Percentiles rank a stretch among this genome's conserved stretches.
phyloP scores from a whole-genome alignment of 2,888 invertebrate species.

The Linnaemya vulpina region DNA sequence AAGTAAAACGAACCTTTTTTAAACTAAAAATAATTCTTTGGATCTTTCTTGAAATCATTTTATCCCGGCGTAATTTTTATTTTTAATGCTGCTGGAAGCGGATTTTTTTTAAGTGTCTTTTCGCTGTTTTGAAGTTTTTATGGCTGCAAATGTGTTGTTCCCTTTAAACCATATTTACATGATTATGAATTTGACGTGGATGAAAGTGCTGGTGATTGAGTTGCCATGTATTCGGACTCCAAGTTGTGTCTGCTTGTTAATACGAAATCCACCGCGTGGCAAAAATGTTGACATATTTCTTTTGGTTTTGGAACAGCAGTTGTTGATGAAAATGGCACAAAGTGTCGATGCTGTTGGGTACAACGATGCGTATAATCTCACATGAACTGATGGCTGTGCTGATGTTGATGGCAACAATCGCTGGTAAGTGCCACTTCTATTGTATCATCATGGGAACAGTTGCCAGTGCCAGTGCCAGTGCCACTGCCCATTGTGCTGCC shows the following conservation, averaged over 20 bases:
- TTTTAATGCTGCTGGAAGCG: neutral
- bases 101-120: neutral
- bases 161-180: constrained; percentile 6
- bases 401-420: constrained; percentile 70
- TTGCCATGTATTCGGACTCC: neutral
- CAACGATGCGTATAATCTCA: constrained; percentile 53
- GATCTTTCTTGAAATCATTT: neutral
- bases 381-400: constrained; percentile 64
- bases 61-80: constrained; percentile 2
- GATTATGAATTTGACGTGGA: neutral
- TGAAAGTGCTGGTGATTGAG: neutral
- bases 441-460: constrained; percentile 58
- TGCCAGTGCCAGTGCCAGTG: constrained; percentile 38
- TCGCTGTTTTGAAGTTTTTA: constrained; percentile 42
- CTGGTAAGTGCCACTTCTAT: constrained; percentile 70
- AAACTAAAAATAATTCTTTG: neutral
- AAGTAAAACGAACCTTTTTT: neutral
- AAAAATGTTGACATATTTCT: constrained; percentile 10
- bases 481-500: constrained; percentile 5
- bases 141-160: neutral
- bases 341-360: constrained; percentile 11
- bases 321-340: constrained; percentile 3
- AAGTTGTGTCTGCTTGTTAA: neutral
- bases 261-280: constrained; percentile 34
- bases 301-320: neutral